Base-by-base conservation (phyloP, 2,888 invertebrate genomes). In the Gymnosoma rotundatum region DNA sequence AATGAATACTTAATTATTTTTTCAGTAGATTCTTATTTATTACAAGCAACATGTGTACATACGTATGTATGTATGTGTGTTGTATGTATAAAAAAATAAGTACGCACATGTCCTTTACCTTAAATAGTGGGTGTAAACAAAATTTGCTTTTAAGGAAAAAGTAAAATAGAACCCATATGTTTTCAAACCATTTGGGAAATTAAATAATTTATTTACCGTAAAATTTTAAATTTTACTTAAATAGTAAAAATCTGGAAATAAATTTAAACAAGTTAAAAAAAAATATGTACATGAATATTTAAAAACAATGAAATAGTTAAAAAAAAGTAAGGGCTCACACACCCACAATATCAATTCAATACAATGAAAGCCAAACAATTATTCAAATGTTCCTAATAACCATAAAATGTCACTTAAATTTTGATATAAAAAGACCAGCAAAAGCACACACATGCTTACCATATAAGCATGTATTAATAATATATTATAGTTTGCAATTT, bases 141-240 rank as follows among this genome's bases (percentile, higher is more conserved):
- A 36, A n/a, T 18, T 2, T 54, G 25, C 25, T 32, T 20, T 38
- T 38, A 32, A 21, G 10, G 9, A 10, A 18, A 32, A 42, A 38
- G 0, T 0, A 25, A 38, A 61, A n/a, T 18, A 61, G 3, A n/a
- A 66, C 5, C 25, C 78, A 79, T 79, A 79, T 79, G 78, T 50
- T 79, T 42, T 21, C 25, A 36, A 66, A 20, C 7, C 60, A 18
- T 42, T 61, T 9, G 67, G 61, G 69, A 61, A 67, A 48, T 42
- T 42, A 42, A 32, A 32, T 7, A 10, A 42, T 42, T 42, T 42
- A 42, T 42, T 42, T 42, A 42, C 1, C 42, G 12, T 1, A 42
- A 42, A 42, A 42, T 42, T 32, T 5, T 32, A 42, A 42, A 42
- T 42, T 12, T 12, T 42, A 12, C 7, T 42, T 1, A 42, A 42